A percentile compares a stretch with the other conserved stretches of the same genome.
Conservation (phyloP, 1,140 invertebrate species). For the Pseudomyrmex pallidus region DNA sequence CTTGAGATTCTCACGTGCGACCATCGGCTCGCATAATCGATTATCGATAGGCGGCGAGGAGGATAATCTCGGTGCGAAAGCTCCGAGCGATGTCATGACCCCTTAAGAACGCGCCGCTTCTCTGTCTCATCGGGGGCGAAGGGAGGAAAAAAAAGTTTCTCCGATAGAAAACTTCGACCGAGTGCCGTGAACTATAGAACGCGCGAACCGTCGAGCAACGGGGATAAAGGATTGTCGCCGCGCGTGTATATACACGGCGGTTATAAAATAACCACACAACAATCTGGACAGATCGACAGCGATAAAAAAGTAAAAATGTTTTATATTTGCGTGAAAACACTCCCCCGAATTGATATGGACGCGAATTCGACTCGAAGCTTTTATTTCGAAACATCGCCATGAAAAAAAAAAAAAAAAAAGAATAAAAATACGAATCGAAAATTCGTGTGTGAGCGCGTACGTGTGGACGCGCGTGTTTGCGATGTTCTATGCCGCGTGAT, state of each 20-base stretch:
- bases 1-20: slow-evolving; percentile 59
- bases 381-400: slow-evolving; percentile 49
- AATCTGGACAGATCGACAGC: slow-evolving; percentile 50
- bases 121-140: too few relatives aligned
- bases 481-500: slow-evolving; percentile 25
- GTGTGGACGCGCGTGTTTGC: background rate
- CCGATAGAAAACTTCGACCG: slow-evolving; percentile 63
- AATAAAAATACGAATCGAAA: slow-evolving; percentile 25
- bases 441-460: too few relatives aligned
- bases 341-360: slow-evolving; percentile 35
- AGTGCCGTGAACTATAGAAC: slow-evolving; percentile 48
- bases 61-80: slow-evolving; percentile 58
- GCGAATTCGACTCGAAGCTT: slow-evolving; percentile 47
- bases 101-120: slow-evolving; percentile 45
- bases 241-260: slow-evolving; percentile 42
- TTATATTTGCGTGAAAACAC: slow-evolving; percentile 55
- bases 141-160: slow-evolving; percentile 57
- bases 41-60: slow-evolving; percentile 59
- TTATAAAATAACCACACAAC: slow-evolving; percentile 60
- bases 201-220: slow-evolving; percentile 6
- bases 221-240: slow-evolving; percentile 39
- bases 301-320: slow-evolving; percentile 60
- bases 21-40: slow-evolving; percentile 55
- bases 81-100: slow-evolving; percentile 49
- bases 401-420: slow-evolving; percentile 20